Evolutionary conservation across 2,113 vertebrate species (phyloP), one percentile per base, ranked within the genome.

Genomic region (Marmota monax): DNA sequence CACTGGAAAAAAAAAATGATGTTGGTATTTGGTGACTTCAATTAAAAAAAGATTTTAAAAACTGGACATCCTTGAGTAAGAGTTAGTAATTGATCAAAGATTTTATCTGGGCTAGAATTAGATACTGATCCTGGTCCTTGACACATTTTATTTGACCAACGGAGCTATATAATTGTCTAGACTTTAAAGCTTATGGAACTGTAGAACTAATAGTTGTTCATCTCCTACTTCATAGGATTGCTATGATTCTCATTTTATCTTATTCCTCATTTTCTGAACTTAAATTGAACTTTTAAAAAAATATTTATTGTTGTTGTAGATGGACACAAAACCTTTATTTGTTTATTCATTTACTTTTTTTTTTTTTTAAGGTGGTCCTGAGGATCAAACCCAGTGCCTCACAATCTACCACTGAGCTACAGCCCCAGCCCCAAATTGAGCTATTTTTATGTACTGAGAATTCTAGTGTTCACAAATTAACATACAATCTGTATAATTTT

Each of bases 361-460:
- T 8, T 48, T 9, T 48, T 48, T 48, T 48, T 11, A 9, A 48
- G 6, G 45, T 48, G 45, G 45, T 48, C 7, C 45, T 48, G 45
- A 48, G 6, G 45, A 48, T 48, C 45, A 48, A 48, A 48, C 45
- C 45, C 45, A 48, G 45, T 48, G 45, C 45, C 45, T 48, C 45
- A 48, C 45, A 48, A 7, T 48, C 45, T 48, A 48, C 45, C 45
- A 48, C 45, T 48, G 10, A 48, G 45, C 45, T 48, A 48, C 45
- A 48, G 45, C 45, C 45, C 45, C 39, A 48, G 45, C 8, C 45
- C 45, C 45, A 61, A 20, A 70, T 32, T n/a, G 53, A 93, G 90
- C 37, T 77, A 80, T 92, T 94, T 92, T 83, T 88, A 77, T 77
- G 61, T 63, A 16, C 37, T 86, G 14, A 48, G 67, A 63, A 63